Percentiles rank a stretch among this genome's conserved stretches.
These are phyloP conservation scores for Phengaris alcon DNA, from an alignment of 2,888 invertebrate species.

Conservation along the genomic window DNA sequence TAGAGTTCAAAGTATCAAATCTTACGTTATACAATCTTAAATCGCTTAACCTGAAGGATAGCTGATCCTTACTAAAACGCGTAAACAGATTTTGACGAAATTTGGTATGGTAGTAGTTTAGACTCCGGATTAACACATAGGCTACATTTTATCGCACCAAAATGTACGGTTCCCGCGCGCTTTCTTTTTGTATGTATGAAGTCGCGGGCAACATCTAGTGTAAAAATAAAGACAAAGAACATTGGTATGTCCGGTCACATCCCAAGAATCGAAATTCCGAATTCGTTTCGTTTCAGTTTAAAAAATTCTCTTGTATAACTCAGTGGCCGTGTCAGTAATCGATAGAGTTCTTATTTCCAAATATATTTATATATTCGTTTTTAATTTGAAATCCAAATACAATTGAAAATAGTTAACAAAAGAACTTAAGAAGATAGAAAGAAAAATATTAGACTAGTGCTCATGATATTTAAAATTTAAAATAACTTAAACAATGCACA, in stretches of 20 bases:
- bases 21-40: background rate
- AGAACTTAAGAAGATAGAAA: too few relatives aligned
- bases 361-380: background rate
- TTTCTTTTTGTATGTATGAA: too few relatives aligned
- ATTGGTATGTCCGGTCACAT: constrained; percentile 36
- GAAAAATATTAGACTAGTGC: too few relatives aligned
- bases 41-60: background rate
- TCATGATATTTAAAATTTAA: too few relatives aligned
- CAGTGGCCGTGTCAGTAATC: background rate
- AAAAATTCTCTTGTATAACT: background rate
- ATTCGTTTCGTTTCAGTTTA: constrained; percentile 34
- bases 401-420: too few relatives aligned
- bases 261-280: constrained; percentile 35
- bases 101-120: too few relatives aligned
- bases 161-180: too few relatives aligned
- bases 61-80: background rate
- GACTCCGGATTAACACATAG: too few relatives aligned
- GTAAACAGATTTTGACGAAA: too few relatives aligned
- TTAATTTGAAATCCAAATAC: background rate
- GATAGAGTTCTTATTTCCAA: background rate
- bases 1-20: background rate
- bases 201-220: too few relatives aligned
- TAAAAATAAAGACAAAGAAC: constrained; percentile 29
- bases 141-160: too few relatives aligned
- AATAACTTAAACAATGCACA: too few relatives aligned